Evolutionary conservation across 2,797 vertebrate genomes (phyloP).

Genomic region (Melanotaenia nigrans): DNA sequence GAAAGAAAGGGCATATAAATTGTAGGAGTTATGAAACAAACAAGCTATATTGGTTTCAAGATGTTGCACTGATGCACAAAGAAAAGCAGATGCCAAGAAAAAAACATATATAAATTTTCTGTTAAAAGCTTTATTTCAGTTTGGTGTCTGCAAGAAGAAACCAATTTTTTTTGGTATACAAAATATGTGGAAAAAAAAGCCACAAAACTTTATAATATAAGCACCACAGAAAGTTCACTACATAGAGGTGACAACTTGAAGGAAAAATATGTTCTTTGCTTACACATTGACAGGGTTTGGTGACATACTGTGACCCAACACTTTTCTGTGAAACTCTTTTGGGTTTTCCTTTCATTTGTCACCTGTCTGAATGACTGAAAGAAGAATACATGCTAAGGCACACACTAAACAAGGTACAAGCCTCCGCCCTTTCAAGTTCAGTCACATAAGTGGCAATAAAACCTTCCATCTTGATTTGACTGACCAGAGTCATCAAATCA

Average conservation of each 20-base stretch:
- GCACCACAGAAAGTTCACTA: slow-evolving; percentile 31
- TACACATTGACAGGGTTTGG: neutral
- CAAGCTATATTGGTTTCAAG: neutral
- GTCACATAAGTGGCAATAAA: neutral
- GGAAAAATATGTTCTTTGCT: neutral
- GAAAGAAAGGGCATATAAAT: neutral
- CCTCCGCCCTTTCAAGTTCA: slow-evolving; percentile 11
- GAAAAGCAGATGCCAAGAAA: neutral
- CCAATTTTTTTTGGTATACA: slow-evolving; percentile 35
- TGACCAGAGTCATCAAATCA: slow-evolving; percentile 25
- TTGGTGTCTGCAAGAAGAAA: slow-evolving; percentile 41
- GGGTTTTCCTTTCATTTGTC: slow-evolving; percentile 3
- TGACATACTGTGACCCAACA: neutral
- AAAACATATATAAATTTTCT: slow-evolving; percentile 18
- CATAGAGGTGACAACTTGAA: neutral
- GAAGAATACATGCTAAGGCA: slow-evolving; percentile 40
- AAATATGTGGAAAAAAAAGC: slow-evolving; percentile 67
- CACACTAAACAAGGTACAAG: slow-evolving; percentile 16
- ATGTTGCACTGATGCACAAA: neutral
- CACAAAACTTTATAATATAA: slow-evolving; percentile 50
- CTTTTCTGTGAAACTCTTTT: neutral
- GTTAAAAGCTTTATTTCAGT: slow-evolving; percentile 12
- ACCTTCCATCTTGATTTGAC: slow-evolving; percentile 7
- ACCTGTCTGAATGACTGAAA: slow-evolving; percentile 22
- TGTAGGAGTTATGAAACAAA: slow-evolving; percentile 15